phyloP scores from a whole-genome alignment of 2,797 vertebrate species.

The Molossus alvarezi region DNA sequence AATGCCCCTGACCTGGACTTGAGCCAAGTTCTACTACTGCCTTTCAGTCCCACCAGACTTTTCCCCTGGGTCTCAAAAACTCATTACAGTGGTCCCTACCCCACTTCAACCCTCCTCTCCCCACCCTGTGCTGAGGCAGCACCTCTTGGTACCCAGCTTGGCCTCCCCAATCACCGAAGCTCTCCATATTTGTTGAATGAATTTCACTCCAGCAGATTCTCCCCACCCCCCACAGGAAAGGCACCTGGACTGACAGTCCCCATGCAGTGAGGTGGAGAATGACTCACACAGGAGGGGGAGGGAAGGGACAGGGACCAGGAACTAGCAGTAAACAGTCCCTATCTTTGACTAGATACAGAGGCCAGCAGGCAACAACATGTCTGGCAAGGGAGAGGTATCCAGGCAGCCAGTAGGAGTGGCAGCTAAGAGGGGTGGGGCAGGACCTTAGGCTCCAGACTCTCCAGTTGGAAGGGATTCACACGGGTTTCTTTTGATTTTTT shows the following conservation, averaged over 20 bases:
- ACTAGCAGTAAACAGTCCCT: slow-evolving; percentile 66
- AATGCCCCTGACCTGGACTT: not conserved
- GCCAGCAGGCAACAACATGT: not conserved
- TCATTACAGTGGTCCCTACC: not conserved
- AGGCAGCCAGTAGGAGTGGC: not conserved
- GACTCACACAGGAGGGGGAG: slow-evolving; percentile 70
- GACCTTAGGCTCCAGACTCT: not conserved
- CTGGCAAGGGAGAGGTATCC: not conserved
- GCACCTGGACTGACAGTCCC: not conserved
- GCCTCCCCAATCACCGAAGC: not conserved
- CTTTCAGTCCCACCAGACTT: not conserved
- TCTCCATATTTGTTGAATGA: not conserved
- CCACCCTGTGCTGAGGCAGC: not conserved
- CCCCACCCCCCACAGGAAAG: slow-evolving; percentile 24
- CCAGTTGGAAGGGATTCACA: not conserved
- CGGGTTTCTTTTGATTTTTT: not conserved
- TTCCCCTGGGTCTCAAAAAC: not conserved
- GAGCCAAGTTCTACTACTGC: not conserved
- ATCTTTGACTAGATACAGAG: slow-evolving; percentile 67
- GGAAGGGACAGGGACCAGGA: slow-evolving; percentile 6
- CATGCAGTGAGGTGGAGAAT: slow-evolving; percentile 19
- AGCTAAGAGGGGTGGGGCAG: not conserved
- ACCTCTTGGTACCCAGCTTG: not conserved
- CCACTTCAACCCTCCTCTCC: too few relatives aligned
- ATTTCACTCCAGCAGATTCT: not conserved